Base-by-base conservation (phyloP, 2,797 vertebrate genomes). In the Cottoperca gobio region DNA sequence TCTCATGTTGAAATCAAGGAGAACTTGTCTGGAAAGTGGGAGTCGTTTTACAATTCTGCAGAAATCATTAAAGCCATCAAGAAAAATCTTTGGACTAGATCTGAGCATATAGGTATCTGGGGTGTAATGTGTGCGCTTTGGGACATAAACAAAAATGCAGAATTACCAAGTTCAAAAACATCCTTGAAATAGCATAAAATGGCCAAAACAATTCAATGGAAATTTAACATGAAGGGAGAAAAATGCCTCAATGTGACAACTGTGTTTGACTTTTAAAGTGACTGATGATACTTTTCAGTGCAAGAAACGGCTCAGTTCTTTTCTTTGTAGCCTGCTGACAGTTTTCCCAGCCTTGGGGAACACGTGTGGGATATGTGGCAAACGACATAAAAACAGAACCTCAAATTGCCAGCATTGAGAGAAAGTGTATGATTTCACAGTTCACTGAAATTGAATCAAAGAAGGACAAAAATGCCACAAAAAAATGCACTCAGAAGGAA, bases 391-490 rank as follows among this genome's bases (percentile, higher is more conserved):
- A 86, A 85, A 86, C 72, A 87, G 62, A 76, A 40, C 31, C 81
- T 83, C 53, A 88, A 90, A 88, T 60, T 84, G 76, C 75, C 76
- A 73, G 73, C 45, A 48, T 73, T 58, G 50, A 81, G 43, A 66
- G 57, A 81, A 60, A 86, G 78, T 80, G 69, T 88, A 83, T 88
- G 82, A 89, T 89, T 91, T 89, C 79, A 91, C 82, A 84, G 78
- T 82, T 84, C 76, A 77, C 46, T 88, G 79, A 83, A 87, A 88
- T 43, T 54, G 64, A 81, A 73, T 84, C 19, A 83, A 82, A 88
- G 83, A 45, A 26, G 68, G 68, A 73, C 35, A 73, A 54, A 87
- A 89, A 74, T 76, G 60, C 50, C 73, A 64, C 21, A 16, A 54
- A 37, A 79, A 78, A 52, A 76, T 19, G 26, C 42, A 73, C 31